Conservation (phyloP, 2,888 invertebrate species). For the Amphipoea lucens region DNA sequence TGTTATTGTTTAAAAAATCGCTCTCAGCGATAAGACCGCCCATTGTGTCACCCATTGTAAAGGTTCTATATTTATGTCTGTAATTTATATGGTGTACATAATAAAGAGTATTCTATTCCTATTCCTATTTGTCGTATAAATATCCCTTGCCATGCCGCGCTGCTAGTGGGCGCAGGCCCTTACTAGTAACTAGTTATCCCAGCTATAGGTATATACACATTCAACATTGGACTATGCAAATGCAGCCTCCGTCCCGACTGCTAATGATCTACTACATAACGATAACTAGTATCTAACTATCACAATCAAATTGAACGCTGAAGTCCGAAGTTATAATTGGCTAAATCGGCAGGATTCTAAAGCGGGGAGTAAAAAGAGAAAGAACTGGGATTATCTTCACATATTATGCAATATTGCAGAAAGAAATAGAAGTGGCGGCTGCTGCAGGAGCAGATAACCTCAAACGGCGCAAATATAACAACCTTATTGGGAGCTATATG, state of each 20-base stretch:
- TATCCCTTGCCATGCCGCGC: neutral
- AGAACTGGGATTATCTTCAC: neutral
- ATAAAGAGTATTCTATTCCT: no score
- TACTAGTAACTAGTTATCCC: neutral
- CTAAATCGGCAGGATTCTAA: conserved; percentile 6
- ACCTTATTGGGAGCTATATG: no score
- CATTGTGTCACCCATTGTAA: no score
- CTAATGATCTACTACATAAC: conserved; percentile 50
- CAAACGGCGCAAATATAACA: no score
- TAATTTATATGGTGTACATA: no score
- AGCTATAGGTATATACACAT: conserved; percentile 24
- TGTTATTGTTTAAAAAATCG: no score
- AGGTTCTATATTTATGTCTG: no score
- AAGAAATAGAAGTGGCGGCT: no score
- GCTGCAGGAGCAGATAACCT: no score
- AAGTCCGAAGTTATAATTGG: conserved; percentile 34
- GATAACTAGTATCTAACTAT: conserved; percentile 10
- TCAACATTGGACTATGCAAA: conserved; percentile 56
- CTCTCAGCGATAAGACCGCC: no score
- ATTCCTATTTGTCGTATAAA: neutral
- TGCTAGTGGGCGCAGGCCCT: neutral
- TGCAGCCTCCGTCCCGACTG: conserved; percentile 28
- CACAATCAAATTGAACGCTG: conserved; percentile 23
- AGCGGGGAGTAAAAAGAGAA: neutral
- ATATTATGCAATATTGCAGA: neutral